These are phyloP conservation scores for Brevimyrus niger DNA, from an alignment of 2,113 vertebrate genomes.

Conservation along the genomic window DNA sequence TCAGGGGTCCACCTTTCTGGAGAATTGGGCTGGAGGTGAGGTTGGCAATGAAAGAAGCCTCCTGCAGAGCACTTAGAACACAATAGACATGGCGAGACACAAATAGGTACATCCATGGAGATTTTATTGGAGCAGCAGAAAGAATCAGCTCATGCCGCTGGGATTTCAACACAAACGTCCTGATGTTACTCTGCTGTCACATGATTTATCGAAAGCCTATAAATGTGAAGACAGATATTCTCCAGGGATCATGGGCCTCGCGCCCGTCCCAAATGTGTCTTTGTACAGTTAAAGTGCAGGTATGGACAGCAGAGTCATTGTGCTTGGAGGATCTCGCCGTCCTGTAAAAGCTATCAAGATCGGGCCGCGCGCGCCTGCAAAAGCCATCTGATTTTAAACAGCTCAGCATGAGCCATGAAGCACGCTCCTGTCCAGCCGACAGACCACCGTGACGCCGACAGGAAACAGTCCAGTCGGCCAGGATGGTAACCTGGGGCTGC, in stretches of 20 bases:
- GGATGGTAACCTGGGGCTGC: neutral
- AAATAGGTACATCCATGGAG: neutral
- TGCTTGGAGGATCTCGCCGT: neutral
- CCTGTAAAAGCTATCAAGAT: neutral
- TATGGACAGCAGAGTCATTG: neutral
- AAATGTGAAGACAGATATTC: neutral
- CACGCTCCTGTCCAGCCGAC: neutral
- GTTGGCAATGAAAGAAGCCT: neutral
- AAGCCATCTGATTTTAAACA: constrained; percentile 7
- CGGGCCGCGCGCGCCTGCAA: neutral
- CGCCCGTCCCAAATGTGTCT: neutral
- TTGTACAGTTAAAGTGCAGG: neutral
- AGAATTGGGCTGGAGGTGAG: neutral
- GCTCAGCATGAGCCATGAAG: neutral
- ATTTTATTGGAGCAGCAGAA: neutral
- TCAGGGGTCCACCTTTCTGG: neutral
- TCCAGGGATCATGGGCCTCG: neutral
- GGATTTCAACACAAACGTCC: neutral
- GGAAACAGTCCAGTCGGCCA: neutral
- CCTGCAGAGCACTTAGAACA: neutral
- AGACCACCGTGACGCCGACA: neutral
- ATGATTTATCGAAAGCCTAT: neutral
- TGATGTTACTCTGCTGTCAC: neutral
- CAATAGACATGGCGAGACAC: neutral
- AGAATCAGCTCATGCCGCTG: neutral